Evolutionary conservation across 2,113 vertebrate species (phyloP), one percentile per base, ranked within the genome.

Genomic region (Hyperoodon ampullatus): DNA sequence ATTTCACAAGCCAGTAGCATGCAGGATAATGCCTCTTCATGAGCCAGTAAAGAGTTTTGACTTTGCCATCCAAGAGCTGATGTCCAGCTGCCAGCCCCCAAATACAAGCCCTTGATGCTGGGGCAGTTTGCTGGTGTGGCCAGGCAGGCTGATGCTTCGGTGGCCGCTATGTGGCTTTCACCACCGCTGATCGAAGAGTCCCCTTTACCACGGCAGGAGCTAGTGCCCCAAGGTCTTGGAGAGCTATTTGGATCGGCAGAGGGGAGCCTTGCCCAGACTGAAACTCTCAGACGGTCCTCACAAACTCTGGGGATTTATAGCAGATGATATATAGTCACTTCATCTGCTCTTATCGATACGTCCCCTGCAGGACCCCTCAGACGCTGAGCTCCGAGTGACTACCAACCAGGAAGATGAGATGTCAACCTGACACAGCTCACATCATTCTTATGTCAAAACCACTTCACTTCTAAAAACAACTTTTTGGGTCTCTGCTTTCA

Each of bases 341-440:
- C 50, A 8, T 6, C 1, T 0, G 55, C 19, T 58, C 19, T 58
- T 58, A 21, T 3, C 7, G 8, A 2, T 58, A 21, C 6, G 7
- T 21, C 55, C 55, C 55, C 60, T 1, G 60, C 60, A 26, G 23
- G 60, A 24, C 60, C 23, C 24, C 60, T 61, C 23, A 26, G 23
- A 26, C 1, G 4, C 24, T 26, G 60, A 61, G 60, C 24, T 61
- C 60, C 24, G 9, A 28, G 23, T 12, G 24, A 9, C 24, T 61
- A 61, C 60, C 24, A 11, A 26, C 60, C 9, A 61, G 60, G 24
- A 61, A 8, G 55, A 21, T 8, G 18, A 58, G 18, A 58, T 21
- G 55, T 58, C 55, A 28, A 0, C 60, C 23, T 4, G 9, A 61
- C 60, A 10, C 60, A 61, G 24, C 60, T 78, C 75, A 8, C 33